A percentile compares a stretch with the other conserved stretches of the same genome.
phyloP scores from a whole-genome alignment of 2,113 vertebrate genomes.

The Periophthalmus modestus region DNA sequence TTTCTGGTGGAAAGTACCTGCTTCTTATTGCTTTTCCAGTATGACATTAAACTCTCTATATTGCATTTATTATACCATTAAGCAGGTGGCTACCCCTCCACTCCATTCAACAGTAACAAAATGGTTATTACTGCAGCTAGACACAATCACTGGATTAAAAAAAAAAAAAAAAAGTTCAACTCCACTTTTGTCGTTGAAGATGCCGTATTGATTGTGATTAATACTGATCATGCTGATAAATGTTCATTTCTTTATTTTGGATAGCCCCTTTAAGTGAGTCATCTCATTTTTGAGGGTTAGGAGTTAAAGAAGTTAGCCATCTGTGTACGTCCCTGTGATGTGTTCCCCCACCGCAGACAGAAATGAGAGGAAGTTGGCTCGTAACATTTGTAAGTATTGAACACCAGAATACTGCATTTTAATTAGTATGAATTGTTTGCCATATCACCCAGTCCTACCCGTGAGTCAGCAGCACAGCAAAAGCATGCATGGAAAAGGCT shows the following conservation, averaged over 20 bases:
- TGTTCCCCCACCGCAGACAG: background rate
- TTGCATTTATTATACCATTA: too few relatives aligned
- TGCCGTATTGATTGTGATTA: background rate
- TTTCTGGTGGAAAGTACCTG: too few relatives aligned
- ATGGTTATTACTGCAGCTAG: too few relatives aligned
- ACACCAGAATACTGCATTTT: background rate
- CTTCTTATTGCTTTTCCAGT: too few relatives aligned
- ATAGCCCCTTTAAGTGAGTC: too few relatives aligned
- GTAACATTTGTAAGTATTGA: background rate
- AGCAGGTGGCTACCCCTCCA: too few relatives aligned
- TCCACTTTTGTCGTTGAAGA: background rate
- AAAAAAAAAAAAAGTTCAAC: too few relatives aligned
- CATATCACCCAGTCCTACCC: conserved; percentile 10
- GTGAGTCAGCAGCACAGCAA: conserved; percentile 45
- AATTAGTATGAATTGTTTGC: background rate
- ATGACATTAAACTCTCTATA: too few relatives aligned
- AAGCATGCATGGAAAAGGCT: conserved; percentile 66
- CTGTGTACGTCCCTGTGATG: background rate
- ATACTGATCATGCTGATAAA: background rate
- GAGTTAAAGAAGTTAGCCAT: background rate
- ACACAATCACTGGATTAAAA: too few relatives aligned
- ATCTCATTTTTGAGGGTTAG: background rate
- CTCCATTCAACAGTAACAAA: too few relatives aligned
- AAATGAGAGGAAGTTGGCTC: background rate
- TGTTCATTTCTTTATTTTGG: too few relatives aligned